Base-by-base conservation (phyloP, 1,140 invertebrate genomes). In the Delia radicum region DNA sequence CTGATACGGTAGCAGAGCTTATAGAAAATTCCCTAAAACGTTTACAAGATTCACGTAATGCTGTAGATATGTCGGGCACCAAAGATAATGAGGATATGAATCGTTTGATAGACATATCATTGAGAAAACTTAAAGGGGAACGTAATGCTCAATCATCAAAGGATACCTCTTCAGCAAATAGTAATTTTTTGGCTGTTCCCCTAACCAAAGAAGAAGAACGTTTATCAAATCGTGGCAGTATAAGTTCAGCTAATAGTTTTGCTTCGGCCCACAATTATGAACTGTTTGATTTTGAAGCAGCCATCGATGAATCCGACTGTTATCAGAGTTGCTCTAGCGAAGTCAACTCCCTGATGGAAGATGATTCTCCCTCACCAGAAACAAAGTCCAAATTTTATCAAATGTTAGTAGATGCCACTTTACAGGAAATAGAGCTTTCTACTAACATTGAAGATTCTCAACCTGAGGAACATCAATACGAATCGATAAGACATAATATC, bases 381-480 rank as follows among this genome's bases (percentile, higher is more conserved):
- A 91, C 90, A 55, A 86, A 90, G 76, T 90, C 87, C 80, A 94
- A 89, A 82, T 92, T 92, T 83, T 92, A 92, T 81, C 91, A 92
- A 83, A 88, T 92, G 82, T 79, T 92, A 74, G 91, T 91, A 5
- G 91, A 92, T 79, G 89, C 90, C 21, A 90, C 90, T 2, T 80
- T 91, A 74, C 89, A 89, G 65, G 89, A 90, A 78, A 89, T 91
- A 26, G 91, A 91, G 85, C 89, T 90, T 18, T 90, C 71, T 1
- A 89, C 89, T 61, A 89, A 87, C 65, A 86, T 87, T 10, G 89
- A 90, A 79, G 86, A 79, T 29, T 89, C 91, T 74, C 33, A 28
- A 2, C 24, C 37, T 2, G 63, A 77, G 0, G 90, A 92, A 78
- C 91, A 94, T 87, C 91, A 93, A 74, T 94, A 95, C 78, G 94